These are phyloP conservation scores for Pelobates fuscus DNA, from an alignment of 2,113 vertebrate species.

Conservation along the genomic window DNA sequence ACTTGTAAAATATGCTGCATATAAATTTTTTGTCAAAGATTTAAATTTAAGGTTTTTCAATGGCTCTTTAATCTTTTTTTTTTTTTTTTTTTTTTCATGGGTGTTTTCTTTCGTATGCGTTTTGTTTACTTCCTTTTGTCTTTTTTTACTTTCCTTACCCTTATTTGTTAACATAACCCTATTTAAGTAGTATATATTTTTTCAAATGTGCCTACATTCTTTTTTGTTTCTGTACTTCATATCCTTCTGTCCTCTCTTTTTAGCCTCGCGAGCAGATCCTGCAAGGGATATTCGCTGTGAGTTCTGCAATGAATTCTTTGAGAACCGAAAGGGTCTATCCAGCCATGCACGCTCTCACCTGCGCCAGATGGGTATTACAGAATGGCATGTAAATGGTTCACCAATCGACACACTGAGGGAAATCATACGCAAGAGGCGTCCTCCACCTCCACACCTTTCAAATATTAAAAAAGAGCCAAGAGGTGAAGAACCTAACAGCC, in stretches of 20 bases:
- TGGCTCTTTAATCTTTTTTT: background rate
- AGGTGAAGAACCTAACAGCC: slow-evolving; percentile 41
- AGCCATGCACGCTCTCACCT: slow-evolving; percentile 75
- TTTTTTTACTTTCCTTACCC: no score
- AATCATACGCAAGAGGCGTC: slow-evolving; percentile 67
- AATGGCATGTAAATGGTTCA: slow-evolving; percentile 70
- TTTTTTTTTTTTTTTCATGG: background rate
- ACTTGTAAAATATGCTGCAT: no score
- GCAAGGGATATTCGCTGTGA: slow-evolving; percentile 76
- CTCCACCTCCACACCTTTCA: slow-evolving; percentile 44
- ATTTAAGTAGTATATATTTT: no score
- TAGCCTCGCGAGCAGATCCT: slow-evolving; percentile 41
- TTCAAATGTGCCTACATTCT: background rate
- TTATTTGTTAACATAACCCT: no score
- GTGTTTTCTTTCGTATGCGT: no score
- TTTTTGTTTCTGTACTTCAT: slow-evolving; percentile 58
- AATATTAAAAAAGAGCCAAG: slow-evolving; percentile 80
- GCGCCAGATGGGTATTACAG: slow-evolving; percentile 71
- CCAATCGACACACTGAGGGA: slow-evolving; percentile 70
- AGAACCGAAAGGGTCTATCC: slow-evolving; percentile 74
- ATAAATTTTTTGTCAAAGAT: no score
- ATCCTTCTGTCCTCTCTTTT: slow-evolving; percentile 4
- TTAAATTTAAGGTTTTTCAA: no score
- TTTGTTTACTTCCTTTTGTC: no score
- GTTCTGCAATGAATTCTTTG: slow-evolving; percentile 75